These are phyloP conservation scores for Petrolisthes manimaculis DNA, from an alignment of 2,888 invertebrate species.

Conservation along the genomic window DNA sequence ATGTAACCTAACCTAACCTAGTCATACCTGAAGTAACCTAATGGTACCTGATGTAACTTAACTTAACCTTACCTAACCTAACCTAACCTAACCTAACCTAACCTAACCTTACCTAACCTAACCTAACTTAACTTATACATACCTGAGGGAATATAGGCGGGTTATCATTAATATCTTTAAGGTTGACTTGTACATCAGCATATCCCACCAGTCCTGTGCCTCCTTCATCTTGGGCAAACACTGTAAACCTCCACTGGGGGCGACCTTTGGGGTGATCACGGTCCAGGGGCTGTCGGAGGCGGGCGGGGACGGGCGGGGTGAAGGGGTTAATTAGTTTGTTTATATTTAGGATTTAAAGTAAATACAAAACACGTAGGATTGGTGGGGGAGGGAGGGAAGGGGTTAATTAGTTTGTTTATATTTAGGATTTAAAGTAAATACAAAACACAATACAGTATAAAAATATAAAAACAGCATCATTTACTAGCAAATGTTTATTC, in stretches of 20 bases:
- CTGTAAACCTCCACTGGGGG: slow-evolving; percentile 95
- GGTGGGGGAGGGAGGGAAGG: no score
- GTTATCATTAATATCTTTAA: slow-evolving; percentile 98
- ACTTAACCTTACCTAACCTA: neutral
- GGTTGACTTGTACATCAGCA: slow-evolving; percentile 96
- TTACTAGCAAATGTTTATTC: no score
- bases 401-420: no score
- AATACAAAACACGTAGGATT: no score
- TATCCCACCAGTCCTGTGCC: slow-evolving; percentile 96
- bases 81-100: no score
- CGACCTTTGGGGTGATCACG: slow-evolving; percentile 96
- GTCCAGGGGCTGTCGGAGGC: slow-evolving; percentile 82
- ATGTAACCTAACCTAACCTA: no score
- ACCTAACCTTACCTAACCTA: neutral
- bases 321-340: neutral
- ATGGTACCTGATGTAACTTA: neutral
- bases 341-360: no score
- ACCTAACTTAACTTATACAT: neutral
- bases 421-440: no score
- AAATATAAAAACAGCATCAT: no score
- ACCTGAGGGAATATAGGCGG: slow-evolving; percentile 88
- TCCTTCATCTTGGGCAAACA: slow-evolving; percentile 95
- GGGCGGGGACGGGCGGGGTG: neutral
- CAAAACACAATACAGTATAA: no score
- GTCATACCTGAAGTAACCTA: neutral